Evolutionary conservation across 1,140 invertebrate species (phyloP), one percentile per base, ranked within the genome.

Genomic region (Potamilus streckersoni): DNA sequence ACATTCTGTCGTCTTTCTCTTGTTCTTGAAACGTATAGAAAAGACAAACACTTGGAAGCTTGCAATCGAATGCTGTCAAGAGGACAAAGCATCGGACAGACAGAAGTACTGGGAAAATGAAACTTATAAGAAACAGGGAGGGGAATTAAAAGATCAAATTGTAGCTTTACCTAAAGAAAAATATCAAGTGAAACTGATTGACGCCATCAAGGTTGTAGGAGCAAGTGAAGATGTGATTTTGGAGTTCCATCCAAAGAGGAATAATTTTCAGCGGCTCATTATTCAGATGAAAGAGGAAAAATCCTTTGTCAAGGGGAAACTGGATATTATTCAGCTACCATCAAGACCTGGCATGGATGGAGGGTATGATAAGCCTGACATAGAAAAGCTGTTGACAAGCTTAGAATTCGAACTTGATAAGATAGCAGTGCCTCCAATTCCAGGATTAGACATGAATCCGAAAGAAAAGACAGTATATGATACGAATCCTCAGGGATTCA

Each of bases 231-330:
- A 74, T 12, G 57, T 62, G 16, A 31, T 55, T 63, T 13, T 75
- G 17, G 67, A 69, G 38, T 75, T 75, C 64, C 74, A 70, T 20
- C 59, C 67, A 2, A 75, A 70, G 69, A 20, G 64, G 14, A 67
- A 75, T 38, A 69, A 49, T 12, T 71, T 61, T 73, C n/a, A 60
- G n/a, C 15, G 38, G 20, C 2, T 15, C 12, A 60, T 73, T 23
- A 58, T 55, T 14, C 57, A 67, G 20, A 23, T 13, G 62, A 55
- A 49, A 49, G 38, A 49, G 38, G 38, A 49, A 49, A 49, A 49
- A 49, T 49, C 38, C 6, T 49, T 49, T 49, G 38, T 49, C 38
- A 49, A 49, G 38, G 38, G 38, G 38, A 8, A 49, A 49, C 38
- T 49, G 38, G 38, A 49, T 8, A 49, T 49, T 49, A 49, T 49